Evolutionary conservation across 2,888 invertebrate genomes (phyloP).

Genomic region (Habrosyne pyritoides): DNA sequence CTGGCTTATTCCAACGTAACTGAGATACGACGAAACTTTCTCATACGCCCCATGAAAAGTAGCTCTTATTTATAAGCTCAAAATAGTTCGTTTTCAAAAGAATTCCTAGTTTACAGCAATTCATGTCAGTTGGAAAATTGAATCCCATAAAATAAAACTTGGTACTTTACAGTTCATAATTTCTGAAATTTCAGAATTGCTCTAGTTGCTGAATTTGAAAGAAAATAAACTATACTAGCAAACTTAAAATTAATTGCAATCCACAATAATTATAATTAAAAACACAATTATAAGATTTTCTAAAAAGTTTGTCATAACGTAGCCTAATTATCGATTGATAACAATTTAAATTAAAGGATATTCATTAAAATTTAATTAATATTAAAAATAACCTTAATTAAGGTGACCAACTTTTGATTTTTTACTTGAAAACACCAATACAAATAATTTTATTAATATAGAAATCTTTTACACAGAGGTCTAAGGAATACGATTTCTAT

Average conservation of each 20-base stretch:
- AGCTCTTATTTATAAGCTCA: slow-evolving; percentile 38
- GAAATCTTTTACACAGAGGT: background rate
- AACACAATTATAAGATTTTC: too few species aligned
- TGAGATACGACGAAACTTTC: slow-evolving; percentile 57
- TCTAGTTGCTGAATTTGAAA: background rate
- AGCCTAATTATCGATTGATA: too few species aligned
- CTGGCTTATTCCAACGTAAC: slow-evolving; percentile 40
- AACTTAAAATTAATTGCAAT: too few species aligned
- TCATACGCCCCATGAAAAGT: slow-evolving; percentile 38
- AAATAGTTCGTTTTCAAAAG: slow-evolving; percentile 31
- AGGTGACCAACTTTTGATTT: background rate
- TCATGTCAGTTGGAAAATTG: slow-evolving; percentile 8
- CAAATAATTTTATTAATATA: background rate
- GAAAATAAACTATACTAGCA: too few species aligned
- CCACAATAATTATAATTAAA: too few species aligned
- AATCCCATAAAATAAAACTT: slow-evolving; percentile 3
- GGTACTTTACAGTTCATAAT: background rate
- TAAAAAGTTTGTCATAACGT: too few species aligned
- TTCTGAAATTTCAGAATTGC: background rate
- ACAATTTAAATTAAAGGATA: too few species aligned
- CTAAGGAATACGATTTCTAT: slow-evolving; percentile 20
- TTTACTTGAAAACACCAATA: background rate
- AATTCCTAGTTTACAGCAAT: slow-evolving; percentile 8
- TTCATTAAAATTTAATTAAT: too few species aligned
- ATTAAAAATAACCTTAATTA: too few species aligned